Base-by-base conservation (phyloP, 2,888 invertebrate genomes). In the Galerucella calmariensis region DNA sequence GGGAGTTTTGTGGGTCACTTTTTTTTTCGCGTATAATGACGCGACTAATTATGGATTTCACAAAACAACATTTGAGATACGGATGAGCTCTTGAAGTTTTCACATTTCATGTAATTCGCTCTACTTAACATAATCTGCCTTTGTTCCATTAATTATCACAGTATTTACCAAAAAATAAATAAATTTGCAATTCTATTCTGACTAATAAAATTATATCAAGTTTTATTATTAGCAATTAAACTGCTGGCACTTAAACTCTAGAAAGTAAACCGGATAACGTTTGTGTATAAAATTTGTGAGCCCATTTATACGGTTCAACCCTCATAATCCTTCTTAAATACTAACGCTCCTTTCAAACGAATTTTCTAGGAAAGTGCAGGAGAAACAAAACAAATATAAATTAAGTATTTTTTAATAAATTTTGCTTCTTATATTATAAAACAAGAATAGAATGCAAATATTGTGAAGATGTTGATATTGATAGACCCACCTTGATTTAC, bases 321-420 rank as follows among this genome's bases (percentile, higher is more conserved):
- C 81, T 80, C 80, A 79, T 82, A 81, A 82, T 82, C 81, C 80
- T 73, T 79, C 78, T 81, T 81, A 81, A 81, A 81, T 78, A 78
- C 79, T 77, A 78, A 78, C 77, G 77, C 76, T 78, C 76, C 77
- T 77, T 80, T 77, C 75, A 68, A 77, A 77, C 77, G 75, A 79
- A 79, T 78, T 77, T 74, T 62, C 67, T 75, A 72, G 73, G 72
- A 71, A 75, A 71, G 78, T 78, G 75, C 77, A 73, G 16, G 48
- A 70, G 74, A 59, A 72, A 69, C 72, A 3, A 69, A 72, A 78
- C 35, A 35, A 61, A 35, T n/a, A 61, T 61, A 27, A 27, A 61
- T 61, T 61, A n/a, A 35, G 9, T 61, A 61, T 61, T 61, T 27
- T 41, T 61, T 12, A 35, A 16, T n/a, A 61, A 35, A 27, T 61